These are phyloP conservation scores for Mionectes macconnelli DNA, from an alignment of 2,113 vertebrate species.

Conservation along the genomic window DNA sequence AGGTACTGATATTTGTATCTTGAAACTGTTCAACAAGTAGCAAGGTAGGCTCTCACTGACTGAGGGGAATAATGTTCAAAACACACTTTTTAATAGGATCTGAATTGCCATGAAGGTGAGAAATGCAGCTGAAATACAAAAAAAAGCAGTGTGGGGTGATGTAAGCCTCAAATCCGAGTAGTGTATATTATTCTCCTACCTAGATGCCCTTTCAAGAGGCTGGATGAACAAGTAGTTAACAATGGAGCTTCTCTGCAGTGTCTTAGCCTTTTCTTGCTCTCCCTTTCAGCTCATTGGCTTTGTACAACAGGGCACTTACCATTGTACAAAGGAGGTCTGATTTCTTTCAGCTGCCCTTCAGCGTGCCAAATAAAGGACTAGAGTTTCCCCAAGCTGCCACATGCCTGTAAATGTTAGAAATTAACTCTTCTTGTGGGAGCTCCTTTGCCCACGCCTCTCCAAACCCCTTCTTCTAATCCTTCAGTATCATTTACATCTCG, in stretches of 20 bases:
- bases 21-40: neutral
- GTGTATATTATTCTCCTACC: neutral
- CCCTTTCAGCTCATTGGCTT: conserved; percentile 6
- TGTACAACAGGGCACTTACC: neutral
- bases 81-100: neutral
- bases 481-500: neutral
- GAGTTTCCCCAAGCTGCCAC: neutral
- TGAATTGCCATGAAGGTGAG: neutral
- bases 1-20: neutral
- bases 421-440: neutral
- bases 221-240: neutral
- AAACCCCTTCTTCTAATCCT: neutral
- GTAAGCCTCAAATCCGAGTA: conserved; percentile 7
- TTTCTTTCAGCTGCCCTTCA: conserved; percentile 11
- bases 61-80: neutral
- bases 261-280: conserved; percentile 24
- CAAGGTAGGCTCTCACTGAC: neutral
- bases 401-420: neutral
- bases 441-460: neutral
- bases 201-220: neutral
- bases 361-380: neutral
- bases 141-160: conserved; percentile 1
- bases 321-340: neutral
- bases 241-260: neutral
- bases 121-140: conserved; percentile 7